phyloP scores from a whole-genome alignment of 2,797 vertebrate genomes.

The Brotula barbata region DNA sequence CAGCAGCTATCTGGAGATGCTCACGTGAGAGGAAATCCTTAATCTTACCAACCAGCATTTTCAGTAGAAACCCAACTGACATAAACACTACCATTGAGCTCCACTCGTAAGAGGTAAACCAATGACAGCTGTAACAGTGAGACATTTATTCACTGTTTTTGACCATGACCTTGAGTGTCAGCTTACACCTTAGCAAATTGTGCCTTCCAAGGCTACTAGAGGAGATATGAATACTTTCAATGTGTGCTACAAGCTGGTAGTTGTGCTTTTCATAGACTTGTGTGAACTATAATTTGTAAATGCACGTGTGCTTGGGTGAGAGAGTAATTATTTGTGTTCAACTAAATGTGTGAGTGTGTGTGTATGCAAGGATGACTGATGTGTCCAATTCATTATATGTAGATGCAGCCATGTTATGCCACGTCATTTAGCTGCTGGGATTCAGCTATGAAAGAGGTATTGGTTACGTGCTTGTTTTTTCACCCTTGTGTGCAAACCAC shows the following conservation, averaged over 20 bases:
- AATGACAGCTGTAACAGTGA: constrained; percentile 71
- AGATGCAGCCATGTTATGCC: constrained; percentile 27
- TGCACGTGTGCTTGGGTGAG: constrained; percentile 33
- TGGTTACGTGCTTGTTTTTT: constrained; percentile 39
- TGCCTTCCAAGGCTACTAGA: constrained; percentile 59
- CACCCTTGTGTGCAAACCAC: constrained; percentile 4
- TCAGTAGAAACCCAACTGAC: constrained; percentile 51
- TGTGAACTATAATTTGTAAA: constrained; percentile 50
- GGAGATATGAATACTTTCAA: constrained; percentile 64
- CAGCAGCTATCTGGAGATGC: constrained; percentile 61
- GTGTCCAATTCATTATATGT: constrained; percentile 28
- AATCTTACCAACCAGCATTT: constrained; percentile 53
- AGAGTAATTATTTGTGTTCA: constrained; percentile 16
- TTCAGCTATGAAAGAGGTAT: constrained; percentile 7
- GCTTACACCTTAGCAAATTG: constrained; percentile 66
- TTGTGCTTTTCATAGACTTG: constrained; percentile 48
- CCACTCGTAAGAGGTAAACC: constrained; percentile 56
- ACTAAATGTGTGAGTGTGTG: constrained; percentile 19
- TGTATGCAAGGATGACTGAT: constrained; percentile 3
- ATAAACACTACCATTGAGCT: constrained; percentile 65
- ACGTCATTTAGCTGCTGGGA: constrained; percentile 18
- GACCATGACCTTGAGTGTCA: constrained; percentile 65
- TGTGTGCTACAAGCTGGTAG: constrained; percentile 57
- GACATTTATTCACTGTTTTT: constrained; percentile 60
- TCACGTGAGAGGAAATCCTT: constrained; percentile 62